Conservation (phyloP, 2,797 vertebrate genomes). For the Argya squamiceps region DNA sequence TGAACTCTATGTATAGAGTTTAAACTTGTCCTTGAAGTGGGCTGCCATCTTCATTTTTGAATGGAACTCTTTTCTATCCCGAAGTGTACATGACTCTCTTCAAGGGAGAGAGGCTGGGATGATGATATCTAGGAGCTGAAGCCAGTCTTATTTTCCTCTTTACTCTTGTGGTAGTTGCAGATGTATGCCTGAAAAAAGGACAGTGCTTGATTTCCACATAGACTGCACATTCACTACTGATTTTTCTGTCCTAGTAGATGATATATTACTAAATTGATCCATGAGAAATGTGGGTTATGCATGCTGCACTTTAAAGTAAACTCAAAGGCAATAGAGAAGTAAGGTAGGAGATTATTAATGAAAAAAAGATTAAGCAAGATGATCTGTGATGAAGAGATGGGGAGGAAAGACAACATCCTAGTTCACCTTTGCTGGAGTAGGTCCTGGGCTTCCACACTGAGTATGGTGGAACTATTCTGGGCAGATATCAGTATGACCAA, state of each 20-base stretch:
- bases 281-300: neutral
- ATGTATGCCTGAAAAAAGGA: neutral
- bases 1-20: neutral
- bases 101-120: neutral
- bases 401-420: neutral
- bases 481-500: neutral
- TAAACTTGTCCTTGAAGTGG: neutral
- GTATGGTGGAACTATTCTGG: neutral
- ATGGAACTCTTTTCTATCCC: neutral
- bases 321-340: neutral
- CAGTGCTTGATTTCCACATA: neutral
- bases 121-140: neutral
- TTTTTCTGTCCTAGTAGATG: neutral
- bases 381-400: neutral
- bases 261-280: neutral
- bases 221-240: neutral
- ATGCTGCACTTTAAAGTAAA: neutral
- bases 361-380: neutral
- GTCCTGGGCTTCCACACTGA: neutral
- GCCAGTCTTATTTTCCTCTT: neutral
- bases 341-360: neutral
- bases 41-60: neutral
- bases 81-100: neutral
- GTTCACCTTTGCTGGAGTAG: neutral
- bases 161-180: neutral